phyloP scores from a whole-genome alignment of 2,888 invertebrate species.

The Eutolmus rufibarbis region DNA sequence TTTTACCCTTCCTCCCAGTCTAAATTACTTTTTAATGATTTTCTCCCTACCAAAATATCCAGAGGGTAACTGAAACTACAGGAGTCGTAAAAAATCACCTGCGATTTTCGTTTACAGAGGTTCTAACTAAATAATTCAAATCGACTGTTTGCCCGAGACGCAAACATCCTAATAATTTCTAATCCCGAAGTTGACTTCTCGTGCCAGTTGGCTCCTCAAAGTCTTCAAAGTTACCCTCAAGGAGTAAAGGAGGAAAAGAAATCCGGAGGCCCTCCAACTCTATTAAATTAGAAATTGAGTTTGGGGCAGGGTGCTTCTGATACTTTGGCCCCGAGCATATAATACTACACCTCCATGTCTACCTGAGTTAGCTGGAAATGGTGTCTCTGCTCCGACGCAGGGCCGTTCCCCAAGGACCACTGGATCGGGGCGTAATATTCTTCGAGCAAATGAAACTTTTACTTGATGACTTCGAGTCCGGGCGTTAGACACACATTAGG shows the following conservation, averaged over 20 bases:
- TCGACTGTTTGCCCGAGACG: background rate
- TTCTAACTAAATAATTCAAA: constrained; percentile 4
- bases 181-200: constrained; percentile 13
- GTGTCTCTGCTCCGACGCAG: background rate
- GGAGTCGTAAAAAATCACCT: background rate
- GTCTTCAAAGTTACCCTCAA: background rate
- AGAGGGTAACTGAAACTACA: background rate
- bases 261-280: background rate
- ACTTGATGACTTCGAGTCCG: constrained; percentile 15
- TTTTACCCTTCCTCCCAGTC: background rate
- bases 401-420: background rate
- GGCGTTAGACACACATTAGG: constrained; percentile 14
- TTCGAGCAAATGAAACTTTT: constrained; percentile 18
- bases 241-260: background rate
- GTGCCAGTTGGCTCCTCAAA: background rate
- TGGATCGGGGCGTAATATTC: background rate
- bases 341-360: background rate
- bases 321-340: background rate
- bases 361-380: background rate
- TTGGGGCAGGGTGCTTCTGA: background rate
- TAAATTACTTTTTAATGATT: background rate
- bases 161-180: constrained; percentile 29
- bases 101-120: background rate
- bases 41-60: background rate
- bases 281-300: constrained; percentile 27